These are phyloP conservation scores for Hyposoter dolosus DNA, from an alignment of 2,888 invertebrate species.

Conservation along the genomic window DNA sequence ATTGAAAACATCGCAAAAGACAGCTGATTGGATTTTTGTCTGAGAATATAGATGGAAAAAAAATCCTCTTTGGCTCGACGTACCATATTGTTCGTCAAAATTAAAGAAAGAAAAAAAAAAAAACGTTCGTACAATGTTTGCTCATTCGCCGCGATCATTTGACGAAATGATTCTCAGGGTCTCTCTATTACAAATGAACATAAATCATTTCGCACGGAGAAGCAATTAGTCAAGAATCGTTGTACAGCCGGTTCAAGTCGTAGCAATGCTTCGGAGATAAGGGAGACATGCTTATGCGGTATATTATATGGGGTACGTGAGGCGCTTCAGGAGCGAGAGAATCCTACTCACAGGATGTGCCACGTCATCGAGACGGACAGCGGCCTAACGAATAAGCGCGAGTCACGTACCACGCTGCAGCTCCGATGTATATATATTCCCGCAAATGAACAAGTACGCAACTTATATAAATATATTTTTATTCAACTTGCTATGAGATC, in stretches of 20 bases:
- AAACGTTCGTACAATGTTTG: neutral
- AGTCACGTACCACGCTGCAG: slow-evolving; percentile 45
- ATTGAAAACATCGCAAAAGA: neutral
- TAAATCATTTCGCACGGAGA: slow-evolving; percentile 51
- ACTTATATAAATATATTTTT: slow-evolving; percentile 6
- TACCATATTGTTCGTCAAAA: neutral
- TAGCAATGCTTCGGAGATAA: slow-evolving; percentile 40
- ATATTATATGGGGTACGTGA: slow-evolving; percentile 47
- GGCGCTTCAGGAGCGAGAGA: slow-evolving; percentile 54
- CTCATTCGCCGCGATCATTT: neutral
- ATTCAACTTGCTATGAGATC: slow-evolving; percentile 41
- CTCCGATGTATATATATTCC: slow-evolving; percentile 21
- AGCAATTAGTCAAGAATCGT: slow-evolving; percentile 61
- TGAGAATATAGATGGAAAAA: neutral
- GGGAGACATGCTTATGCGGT: slow-evolving; percentile 54
- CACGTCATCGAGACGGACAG: slow-evolving; percentile 61
- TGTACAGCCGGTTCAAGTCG: slow-evolving; percentile 46
- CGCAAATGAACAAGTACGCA: neutral
- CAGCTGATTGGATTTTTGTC: neutral
- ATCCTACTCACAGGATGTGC: slow-evolving; percentile 63
- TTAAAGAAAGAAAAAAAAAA: neutral
- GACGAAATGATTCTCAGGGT: neutral
- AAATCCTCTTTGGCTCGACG: neutral
- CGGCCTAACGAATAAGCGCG: slow-evolving; percentile 56
- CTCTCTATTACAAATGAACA: slow-evolving; percentile 41